A percentile compares a stretch with the other conserved stretches of the same genome.
These are phyloP conservation scores for Recurvirostra avosetta DNA, from an alignment of 2,113 vertebrate genomes.

Conservation along the genomic window DNA sequence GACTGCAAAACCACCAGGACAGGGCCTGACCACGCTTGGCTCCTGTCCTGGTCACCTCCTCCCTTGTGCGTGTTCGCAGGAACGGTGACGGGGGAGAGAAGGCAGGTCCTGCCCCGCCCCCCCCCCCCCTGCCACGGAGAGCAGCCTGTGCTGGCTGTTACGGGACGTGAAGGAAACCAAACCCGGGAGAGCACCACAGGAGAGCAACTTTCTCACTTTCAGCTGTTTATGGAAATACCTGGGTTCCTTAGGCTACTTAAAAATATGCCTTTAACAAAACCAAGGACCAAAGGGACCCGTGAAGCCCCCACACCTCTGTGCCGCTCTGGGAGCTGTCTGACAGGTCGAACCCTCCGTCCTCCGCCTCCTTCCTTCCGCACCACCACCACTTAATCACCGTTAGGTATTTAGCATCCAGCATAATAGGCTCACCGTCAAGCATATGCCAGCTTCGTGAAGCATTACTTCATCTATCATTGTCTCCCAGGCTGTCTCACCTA, in stretches of 20 bases:
- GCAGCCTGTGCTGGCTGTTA: background rate
- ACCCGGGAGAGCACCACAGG: accelerated
- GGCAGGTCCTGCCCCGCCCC: background rate
- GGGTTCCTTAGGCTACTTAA: accelerated
- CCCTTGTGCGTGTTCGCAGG: background rate
- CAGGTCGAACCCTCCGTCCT: background rate
- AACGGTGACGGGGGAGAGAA: accelerated
- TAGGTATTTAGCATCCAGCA: constrained; percentile 4
- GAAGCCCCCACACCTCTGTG: background rate
- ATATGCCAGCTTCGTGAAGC: background rate
- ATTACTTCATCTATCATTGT: constrained; percentile 48
- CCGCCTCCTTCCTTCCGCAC: background rate
- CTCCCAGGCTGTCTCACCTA: constrained; percentile 8
- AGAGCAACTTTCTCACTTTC: background rate
- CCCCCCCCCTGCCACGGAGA: accelerated
- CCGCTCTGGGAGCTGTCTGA: background rate
- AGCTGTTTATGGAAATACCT: background rate
- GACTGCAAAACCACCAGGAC: accelerated
- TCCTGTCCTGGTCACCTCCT: background rate
- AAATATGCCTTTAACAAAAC: accelerated
- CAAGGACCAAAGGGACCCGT: accelerated
- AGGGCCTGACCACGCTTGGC: background rate
- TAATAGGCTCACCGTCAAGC: background rate
- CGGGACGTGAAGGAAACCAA: background rate
- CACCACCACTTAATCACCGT: background rate